Evolutionary conservation across 2,888 invertebrate genomes (phyloP).

Genomic region (Troglohyphantes excavatus): DNA sequence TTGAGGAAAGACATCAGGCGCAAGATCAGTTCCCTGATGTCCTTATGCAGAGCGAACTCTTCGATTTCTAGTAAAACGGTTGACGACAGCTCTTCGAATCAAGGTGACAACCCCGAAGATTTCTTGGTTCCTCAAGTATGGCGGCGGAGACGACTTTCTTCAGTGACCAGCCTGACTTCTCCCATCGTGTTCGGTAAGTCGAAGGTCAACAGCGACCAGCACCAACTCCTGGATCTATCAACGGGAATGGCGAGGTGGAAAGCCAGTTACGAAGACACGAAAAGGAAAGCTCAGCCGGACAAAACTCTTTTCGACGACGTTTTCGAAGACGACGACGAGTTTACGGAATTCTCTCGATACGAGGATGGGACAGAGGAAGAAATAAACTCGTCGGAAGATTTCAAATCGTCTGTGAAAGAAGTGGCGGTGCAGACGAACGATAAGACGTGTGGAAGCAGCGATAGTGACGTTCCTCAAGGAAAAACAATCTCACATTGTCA

Average conservation of each 20-base stretch:
- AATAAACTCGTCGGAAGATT: slow-evolving; percentile 50
- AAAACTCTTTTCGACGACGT: slow-evolving; percentile 51
- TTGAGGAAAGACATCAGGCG: slow-evolving; percentile 64
- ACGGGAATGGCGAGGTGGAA: slow-evolving; percentile 61
- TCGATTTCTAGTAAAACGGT: neutral
- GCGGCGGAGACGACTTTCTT: slow-evolving; percentile 54
- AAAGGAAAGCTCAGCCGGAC: neutral
- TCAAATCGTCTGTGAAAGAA: slow-evolving; percentile 7
- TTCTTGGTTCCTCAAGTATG: slow-evolving; percentile 53
- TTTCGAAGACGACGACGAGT: slow-evolving; percentile 67
- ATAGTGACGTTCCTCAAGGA: neutral
- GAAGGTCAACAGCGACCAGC: neutral
- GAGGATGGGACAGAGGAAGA: slow-evolving; percentile 75
- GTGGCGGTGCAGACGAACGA: slow-evolving; percentile 13
- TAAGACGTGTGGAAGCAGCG: neutral
- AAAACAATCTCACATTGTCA: neutral
- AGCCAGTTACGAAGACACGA: slow-evolving; percentile 40
- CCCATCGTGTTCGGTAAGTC: slow-evolving; percentile 65
- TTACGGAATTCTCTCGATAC: slow-evolving; percentile 42
- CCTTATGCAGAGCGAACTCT: slow-evolving; percentile 38
- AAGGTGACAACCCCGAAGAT: slow-evolving; percentile 28
- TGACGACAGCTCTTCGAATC: neutral
- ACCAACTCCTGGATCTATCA: slow-evolving; percentile 51
- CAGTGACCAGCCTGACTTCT: slow-evolving; percentile 45
- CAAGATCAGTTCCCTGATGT: slow-evolving; percentile 42